Conservation (phyloP, 2,888 invertebrate genomes). For the Philhelius pedissequus region DNA sequence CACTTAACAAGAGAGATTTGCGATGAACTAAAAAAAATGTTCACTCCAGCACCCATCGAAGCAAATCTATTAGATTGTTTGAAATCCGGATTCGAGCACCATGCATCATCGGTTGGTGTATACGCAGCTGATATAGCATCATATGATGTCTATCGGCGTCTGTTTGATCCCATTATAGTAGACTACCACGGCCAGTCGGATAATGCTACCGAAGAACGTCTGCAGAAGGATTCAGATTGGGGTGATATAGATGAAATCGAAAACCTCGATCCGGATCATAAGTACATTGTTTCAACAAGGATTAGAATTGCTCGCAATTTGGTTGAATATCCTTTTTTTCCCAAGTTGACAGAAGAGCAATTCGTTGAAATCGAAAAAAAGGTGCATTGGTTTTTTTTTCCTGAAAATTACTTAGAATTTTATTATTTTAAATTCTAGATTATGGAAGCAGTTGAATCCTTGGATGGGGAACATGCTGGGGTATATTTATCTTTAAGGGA, state of each 20-base stretch:
- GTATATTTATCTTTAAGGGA: slow-evolving; percentile 81
- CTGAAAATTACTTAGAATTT: not conserved
- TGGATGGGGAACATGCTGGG: slow-evolving; percentile 82
- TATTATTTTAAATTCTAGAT: slow-evolving; percentile 67
- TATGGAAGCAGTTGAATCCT: slow-evolving; percentile 75
- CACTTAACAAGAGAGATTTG: slow-evolving; percentile 81
- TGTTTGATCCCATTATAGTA: slow-evolving; percentile 85
- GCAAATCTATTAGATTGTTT: slow-evolving; percentile 83
- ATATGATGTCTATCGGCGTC: slow-evolving; percentile 82
- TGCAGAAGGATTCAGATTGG: slow-evolving; percentile 83
- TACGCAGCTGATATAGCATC: slow-evolving; percentile 85
- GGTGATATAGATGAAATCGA: slow-evolving; percentile 82
- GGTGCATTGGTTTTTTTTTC: slow-evolving; percentile 69
- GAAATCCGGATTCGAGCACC: slow-evolving; percentile 83
- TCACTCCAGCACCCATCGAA: slow-evolving; percentile 80
- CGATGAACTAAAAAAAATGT: slow-evolving; percentile 80
- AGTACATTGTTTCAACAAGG: slow-evolving; percentile 83
- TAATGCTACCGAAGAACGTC: slow-evolving; percentile 78
- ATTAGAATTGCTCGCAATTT: slow-evolving; percentile 83
- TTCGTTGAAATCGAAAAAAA: slow-evolving; percentile 83
- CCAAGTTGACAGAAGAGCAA: slow-evolving; percentile 83
- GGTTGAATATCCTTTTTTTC: slow-evolving; percentile 83
- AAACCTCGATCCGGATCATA: slow-evolving; percentile 82
- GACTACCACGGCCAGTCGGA: slow-evolving; percentile 81
- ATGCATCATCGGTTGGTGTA: slow-evolving; percentile 82